Evolutionary conservation across 2,113 vertebrate genomes (phyloP), one percentile per base, ranked within the genome.

Genomic region (Forbesichthys papilliferus): DNA sequence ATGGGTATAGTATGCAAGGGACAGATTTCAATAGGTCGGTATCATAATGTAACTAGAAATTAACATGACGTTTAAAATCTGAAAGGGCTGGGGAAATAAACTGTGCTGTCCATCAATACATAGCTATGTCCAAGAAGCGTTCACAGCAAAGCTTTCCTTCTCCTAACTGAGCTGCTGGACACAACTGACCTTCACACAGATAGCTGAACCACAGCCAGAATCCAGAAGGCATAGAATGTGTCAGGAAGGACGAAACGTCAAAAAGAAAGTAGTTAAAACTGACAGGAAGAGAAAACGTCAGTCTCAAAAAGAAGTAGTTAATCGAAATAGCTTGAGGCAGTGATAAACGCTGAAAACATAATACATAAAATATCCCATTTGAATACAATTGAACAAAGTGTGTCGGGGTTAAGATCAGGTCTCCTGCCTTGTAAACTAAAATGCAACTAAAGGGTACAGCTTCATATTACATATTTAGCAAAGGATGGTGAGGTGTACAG

Each of bases 161-260:
- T 48, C 27, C 18, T 64, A 51, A 51, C 53, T 48, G 11, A 18
- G 54, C 36, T 48, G 8, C 53, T 20, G 48, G 66, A 14, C 18
- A 16, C 12, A 48, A 68, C 56, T 16, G 48, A 60, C 66, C 56
- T 68, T 61, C n/a, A 51, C 51, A 54, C 64, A 16, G 47, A 27
- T 51, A 11, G 8, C 66, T 18, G 54, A 18, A 20, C 8, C 51
- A 54, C 8, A 54, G 34, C 52, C 64, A 66, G 54, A 47, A n/a
- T 48, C 46, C 46, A 68, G 42, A 20, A 34, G 55, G 55, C 14
- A 57, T 14, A 58, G 7, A 27, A 48, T 12, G 36, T 67, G 49
- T 54, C 54, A 47, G 18, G 18, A 48, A 42, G 47, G 56, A 68
- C 20, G 16, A 64, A n/a, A 64, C 11, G 10, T 52, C 20, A 27